Conservation (phyloP, 2,113 vertebrate species). For the Maylandia zebra region DNA sequence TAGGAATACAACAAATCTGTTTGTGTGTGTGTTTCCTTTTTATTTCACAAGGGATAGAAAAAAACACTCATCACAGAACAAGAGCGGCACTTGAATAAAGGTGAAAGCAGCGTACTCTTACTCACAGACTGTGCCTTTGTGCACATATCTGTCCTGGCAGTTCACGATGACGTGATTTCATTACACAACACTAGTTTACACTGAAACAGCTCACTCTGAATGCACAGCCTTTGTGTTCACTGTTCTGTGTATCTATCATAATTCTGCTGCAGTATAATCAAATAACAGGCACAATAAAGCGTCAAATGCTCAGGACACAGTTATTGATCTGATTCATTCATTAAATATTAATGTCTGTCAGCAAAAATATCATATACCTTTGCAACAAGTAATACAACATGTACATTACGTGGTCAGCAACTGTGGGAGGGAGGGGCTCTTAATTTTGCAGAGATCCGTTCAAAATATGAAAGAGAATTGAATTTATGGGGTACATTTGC, state of each 20-base stretch:
- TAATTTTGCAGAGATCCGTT: not conserved
- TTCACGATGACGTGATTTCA: not conserved
- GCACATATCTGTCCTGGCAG: not conserved
- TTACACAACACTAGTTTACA: not conserved
- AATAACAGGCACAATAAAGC: conserved; percentile 23
- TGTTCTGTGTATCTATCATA: not conserved
- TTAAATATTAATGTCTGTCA: conserved; percentile 37
- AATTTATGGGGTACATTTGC: not conserved
- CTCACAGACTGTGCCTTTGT: not conserved
- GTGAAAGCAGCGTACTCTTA: not conserved
- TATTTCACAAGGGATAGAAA: not conserved
- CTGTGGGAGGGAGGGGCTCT: not conserved
- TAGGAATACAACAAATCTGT: not conserved
- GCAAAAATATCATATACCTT: conserved; percentile 23
- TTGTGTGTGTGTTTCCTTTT: not conserved
- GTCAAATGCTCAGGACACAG: conserved; percentile 19
- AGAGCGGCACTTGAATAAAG: not conserved
- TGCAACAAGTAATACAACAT: not conserved
- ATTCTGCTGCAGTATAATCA: conserved; percentile 19
- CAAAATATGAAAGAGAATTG: not conserved
- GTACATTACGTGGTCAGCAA: not conserved
- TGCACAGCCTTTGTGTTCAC: not conserved
- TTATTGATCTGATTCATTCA: conserved; percentile 38
- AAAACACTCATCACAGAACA: not conserved
- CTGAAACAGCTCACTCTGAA: not conserved